A percentile compares a stretch with the other conserved stretches of the same genome.
Conservation (phyloP, 2,888 invertebrate genomes). For the Coleophora deauratella region DNA sequence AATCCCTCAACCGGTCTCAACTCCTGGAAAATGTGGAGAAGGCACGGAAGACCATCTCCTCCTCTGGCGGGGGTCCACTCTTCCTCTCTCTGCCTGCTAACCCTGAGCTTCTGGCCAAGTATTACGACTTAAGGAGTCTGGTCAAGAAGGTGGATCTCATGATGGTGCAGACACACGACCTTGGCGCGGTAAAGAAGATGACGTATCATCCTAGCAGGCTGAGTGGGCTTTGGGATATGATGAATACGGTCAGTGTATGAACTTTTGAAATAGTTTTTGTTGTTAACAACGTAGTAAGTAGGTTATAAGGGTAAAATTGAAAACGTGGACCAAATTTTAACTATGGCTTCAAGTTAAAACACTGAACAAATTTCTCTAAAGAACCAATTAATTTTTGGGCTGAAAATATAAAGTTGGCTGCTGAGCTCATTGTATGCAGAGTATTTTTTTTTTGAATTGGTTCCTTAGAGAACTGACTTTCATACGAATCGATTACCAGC, state of each 20-base stretch:
- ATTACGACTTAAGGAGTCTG: slow-evolving; percentile 78
- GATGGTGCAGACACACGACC: slow-evolving; percentile 79
- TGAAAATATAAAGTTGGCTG: too few species aligned
- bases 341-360: too few species aligned
- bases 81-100: slow-evolving; percentile 77
- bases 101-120: slow-evolving; percentile 79
- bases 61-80: slow-evolving; percentile 66
- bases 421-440: too few species aligned
- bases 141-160: slow-evolving; percentile 79
- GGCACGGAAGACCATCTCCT: slow-evolving; percentile 56
- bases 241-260: slow-evolving; percentile 77
- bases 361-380: too few species aligned
- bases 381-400: too few species aligned
- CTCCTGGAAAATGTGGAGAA: slow-evolving; percentile 60
- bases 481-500: too few species aligned
- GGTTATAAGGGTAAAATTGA: too few species aligned
- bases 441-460: too few species aligned
- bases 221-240: slow-evolving; percentile 84
- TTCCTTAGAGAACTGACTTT: too few species aligned
- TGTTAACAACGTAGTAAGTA: too few species aligned
- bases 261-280: slow-evolving; percentile 2
- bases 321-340: too few species aligned
- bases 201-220: slow-evolving; percentile 84
- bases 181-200: slow-evolving; percentile 77
- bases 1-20: slow-evolving; percentile 63